Base-by-base conservation (phyloP, 92 coral and sea anemone genomes). In the Galaxea fascicularis region DNA sequence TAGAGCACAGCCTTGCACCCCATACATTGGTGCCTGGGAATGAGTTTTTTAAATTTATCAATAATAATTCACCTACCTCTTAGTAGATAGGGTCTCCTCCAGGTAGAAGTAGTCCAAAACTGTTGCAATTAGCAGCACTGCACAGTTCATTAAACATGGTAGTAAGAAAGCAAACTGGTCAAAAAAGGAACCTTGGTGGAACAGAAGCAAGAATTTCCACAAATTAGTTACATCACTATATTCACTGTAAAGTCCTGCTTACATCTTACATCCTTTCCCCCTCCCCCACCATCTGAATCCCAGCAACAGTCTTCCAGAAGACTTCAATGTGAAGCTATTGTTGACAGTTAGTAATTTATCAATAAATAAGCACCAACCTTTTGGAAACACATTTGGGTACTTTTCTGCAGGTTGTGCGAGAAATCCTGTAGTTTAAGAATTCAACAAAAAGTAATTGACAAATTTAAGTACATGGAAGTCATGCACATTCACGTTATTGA, bases 121-220 rank as follows among this genome's bases (percentile, higher is more conserved):
- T 56, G 86, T 20, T 51, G 97, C 39, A 25, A 87, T 41, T 4
- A 93, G 13, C n/a, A 87, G 76, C 4, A 87, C 10, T 10, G 63
- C 89, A 68, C 90, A 28, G 76, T 93, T 89, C 26, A 95, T 79
- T 66, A 95, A 54, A 51, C 97, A 91, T 9, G 98, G 98, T 12
- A 95, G 90, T 44, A 95, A 72, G 82, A 85, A 95, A 0, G 98
- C 90, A 72, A 89, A 93, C 39, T 41, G 64, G 60, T 94, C 93
- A 56, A 95, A 88, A 54, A 95, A 71, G 30, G 98, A 95, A 28
- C 95, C 98, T 95, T 29, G 20, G 39, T 18, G n/a, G n/a, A 47
- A 65, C 83, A 35, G 11, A 28, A 66, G 46, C 29, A 65, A 51
- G 35, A 74, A 8, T 17, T 4, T 10, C 18, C 11, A 78, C 0